These are phyloP conservation scores for Clarias macrocephalus DNA, from an alignment of 2,113 vertebrate genomes.

Conservation along the genomic window DNA sequence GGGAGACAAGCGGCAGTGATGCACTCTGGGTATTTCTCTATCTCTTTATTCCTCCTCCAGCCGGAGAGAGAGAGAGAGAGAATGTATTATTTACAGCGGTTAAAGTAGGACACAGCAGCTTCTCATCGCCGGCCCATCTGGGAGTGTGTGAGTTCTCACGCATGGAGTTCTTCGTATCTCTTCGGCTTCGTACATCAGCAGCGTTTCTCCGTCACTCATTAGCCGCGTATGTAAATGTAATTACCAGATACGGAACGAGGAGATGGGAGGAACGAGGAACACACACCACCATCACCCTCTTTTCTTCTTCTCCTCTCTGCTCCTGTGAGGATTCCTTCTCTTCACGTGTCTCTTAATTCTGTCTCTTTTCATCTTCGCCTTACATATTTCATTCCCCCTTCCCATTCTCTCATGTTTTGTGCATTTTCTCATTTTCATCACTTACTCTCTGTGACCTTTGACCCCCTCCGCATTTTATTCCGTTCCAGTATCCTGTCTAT, in stretches of 20 bases:
- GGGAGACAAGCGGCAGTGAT: constrained; percentile 28
- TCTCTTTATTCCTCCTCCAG: constrained; percentile 46
- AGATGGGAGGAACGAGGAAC: background rate
- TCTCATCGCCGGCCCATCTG: constrained; percentile 57
- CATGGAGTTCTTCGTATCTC: constrained; percentile 9
- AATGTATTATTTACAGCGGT: constrained; percentile 68
- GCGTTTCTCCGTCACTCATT: constrained; percentile 34
- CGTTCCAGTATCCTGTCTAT: constrained; percentile 52
- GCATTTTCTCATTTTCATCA: background rate
- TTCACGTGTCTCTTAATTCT: background rate
- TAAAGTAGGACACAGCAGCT: constrained; percentile 65
- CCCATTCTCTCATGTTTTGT: background rate
- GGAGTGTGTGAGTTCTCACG: constrained; percentile 41
- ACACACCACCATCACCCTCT: constrained; percentile 32
- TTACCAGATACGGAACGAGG: constrained; percentile 24
- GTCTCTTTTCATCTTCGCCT: background rate
- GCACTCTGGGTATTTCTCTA: constrained; percentile 50
- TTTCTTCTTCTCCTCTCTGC: background rate
- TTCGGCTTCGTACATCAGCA: constrained; percentile 17
- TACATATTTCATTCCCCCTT: background rate
- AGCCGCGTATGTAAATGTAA: constrained; percentile 44
- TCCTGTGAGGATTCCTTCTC: background rate
- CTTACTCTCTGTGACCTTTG: background rate
- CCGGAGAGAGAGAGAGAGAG: constrained; percentile 40
- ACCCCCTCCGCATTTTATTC: constrained; percentile 1